A percentile compares a stretch with the other conserved stretches of the same genome.
Evolutionary conservation across 2,113 vertebrate genomes (phyloP).

Genomic region (Anhinga rufa): DNA sequence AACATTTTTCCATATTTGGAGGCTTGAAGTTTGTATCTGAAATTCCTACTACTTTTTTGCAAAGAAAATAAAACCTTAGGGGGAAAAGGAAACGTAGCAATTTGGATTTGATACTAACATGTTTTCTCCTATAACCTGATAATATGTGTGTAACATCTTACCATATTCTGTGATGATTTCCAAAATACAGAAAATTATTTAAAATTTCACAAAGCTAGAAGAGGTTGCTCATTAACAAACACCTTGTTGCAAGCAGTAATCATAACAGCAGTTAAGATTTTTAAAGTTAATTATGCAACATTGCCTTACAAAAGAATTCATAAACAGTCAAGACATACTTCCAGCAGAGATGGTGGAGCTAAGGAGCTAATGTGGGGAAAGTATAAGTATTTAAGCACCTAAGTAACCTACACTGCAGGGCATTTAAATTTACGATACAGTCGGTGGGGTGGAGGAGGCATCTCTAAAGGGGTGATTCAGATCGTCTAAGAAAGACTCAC

Average conservation of each 20-base stretch:
- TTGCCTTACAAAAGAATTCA: not conserved
- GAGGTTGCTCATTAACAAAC: not conserved
- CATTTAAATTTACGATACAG: not conserved
- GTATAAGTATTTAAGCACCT: not conserved
- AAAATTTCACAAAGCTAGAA: not conserved
- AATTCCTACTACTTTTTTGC: not conserved
- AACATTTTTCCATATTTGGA: not conserved
- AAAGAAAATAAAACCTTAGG: not conserved
- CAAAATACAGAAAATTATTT: not conserved
- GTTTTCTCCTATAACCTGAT: not conserved
- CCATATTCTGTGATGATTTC: not conserved
- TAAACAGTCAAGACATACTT: not conserved
- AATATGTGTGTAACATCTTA: not conserved
- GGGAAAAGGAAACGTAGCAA: rapidly evolving
- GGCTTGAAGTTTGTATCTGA: not conserved
- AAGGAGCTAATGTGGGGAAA: not conserved
- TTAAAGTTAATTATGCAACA: not conserved
- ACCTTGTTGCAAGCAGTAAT: not conserved
- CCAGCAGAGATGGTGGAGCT: not conserved
- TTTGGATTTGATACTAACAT: not conserved
- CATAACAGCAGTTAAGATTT: not conserved
- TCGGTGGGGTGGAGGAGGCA: not conserved
- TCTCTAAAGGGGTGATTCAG: not conserved
- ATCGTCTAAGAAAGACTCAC: not conserved
- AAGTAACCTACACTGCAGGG: not conserved